Conservation (phyloP, 2,113 vertebrate genomes). For the Ramphastos sulfuratus region DNA sequence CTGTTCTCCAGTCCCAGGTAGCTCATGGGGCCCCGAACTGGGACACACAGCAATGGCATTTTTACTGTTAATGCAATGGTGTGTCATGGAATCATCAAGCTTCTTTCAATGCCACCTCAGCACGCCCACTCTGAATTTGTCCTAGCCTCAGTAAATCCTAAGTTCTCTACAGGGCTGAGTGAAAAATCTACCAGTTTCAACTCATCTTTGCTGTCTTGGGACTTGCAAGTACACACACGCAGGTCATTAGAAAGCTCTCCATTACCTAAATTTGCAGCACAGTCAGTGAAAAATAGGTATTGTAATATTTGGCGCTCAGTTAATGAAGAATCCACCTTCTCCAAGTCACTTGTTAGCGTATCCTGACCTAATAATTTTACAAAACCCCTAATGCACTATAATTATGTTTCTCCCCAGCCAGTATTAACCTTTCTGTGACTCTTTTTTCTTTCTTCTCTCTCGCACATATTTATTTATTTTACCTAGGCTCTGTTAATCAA, state of each 20-base stretch:
- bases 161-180: not conserved
- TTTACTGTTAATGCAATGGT: not conserved
- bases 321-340: slow-evolving; percentile 74
- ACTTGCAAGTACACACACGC: not conserved
- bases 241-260: not conserved
- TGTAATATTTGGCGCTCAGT: not conserved
- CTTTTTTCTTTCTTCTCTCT: slow-evolving; percentile 56
- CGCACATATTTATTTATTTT: slow-evolving; percentile 73
- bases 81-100: not conserved
- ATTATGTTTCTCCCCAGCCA: slow-evolving; percentile 82
- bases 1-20: too few relatives aligned
- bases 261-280: not conserved
- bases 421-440: slow-evolving; percentile 90
- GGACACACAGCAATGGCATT: not conserved
- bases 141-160: not conserved
- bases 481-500: slow-evolving; percentile 91
- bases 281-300: slow-evolving; percentile 5
- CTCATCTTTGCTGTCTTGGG: not conserved
- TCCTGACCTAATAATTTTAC: slow-evolving; percentile 84
- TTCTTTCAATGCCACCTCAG: not conserved
- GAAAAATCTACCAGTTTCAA: not conserved
- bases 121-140: not conserved
- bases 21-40: too few relatives aligned
- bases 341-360: slow-evolving; percentile 84
- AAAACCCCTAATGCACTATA: slow-evolving; percentile 87